Evolutionary conservation across 2,888 invertebrate genomes (phyloP).

Genomic region (Phaedon cochleariae): DNA sequence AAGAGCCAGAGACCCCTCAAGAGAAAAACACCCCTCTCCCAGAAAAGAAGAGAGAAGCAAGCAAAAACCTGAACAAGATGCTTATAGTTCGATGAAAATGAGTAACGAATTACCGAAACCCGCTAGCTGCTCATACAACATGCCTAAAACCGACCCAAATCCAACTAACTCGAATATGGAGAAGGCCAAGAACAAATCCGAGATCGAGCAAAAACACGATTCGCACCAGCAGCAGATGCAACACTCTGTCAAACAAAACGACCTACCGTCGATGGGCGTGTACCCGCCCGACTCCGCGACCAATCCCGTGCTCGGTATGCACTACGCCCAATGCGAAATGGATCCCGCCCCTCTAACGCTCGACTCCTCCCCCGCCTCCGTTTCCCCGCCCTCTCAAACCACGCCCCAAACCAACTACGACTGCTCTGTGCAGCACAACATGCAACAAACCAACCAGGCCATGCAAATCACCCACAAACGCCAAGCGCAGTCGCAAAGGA

Average conservation of each 20-base stretch:
- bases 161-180: constrained; percentile 19
- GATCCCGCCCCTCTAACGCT: constrained; percentile 85
- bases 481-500: constrained; percentile 47
- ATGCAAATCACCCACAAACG: constrained; percentile 54
- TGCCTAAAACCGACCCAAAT: constrained; percentile 23
- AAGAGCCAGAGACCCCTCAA: constrained; percentile 34
- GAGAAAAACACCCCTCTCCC: constrained; percentile 48
- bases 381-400: constrained; percentile 67
- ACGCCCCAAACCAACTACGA: constrained; percentile 66
- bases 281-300: constrained; percentile 87
- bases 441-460: constrained; percentile 46
- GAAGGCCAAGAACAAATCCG: constrained; percentile 29
- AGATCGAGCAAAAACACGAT: constrained; percentile 41
- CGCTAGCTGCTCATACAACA: constrained; percentile 31
- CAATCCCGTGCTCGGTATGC: constrained; percentile 81
- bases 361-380: constrained; percentile 88
- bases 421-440: constrained; percentile 71
- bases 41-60: constrained; percentile 50
- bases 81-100: constrained; percentile 36
- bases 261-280: constrained; percentile 81
- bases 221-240: constrained; percentile 35
- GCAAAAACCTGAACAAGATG: constrained; percentile 37
- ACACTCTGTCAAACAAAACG: too few species aligned
- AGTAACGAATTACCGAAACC: constrained; percentile 27
- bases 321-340: constrained; percentile 79